Base-by-base conservation (phyloP, 2,888 invertebrate species). In the Ectemnius continuus region DNA sequence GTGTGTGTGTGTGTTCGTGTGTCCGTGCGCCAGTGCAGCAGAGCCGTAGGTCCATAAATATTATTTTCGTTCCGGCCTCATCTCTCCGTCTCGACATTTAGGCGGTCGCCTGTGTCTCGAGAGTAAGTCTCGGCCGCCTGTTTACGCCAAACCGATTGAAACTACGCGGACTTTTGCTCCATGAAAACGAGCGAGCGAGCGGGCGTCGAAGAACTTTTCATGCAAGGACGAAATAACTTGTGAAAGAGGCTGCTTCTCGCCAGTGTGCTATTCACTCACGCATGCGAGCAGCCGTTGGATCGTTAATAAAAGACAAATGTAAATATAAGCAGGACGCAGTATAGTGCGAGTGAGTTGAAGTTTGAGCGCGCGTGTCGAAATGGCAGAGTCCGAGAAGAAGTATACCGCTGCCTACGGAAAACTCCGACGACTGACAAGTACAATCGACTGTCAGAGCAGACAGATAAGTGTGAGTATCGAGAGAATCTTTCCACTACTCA, bases 391-490 rank as follows among this genome's bases (percentile, higher is more conserved):
- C 6, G 91, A 91, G 73, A 88, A 88, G 78, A 90, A 88, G 66
- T 96, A 96, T 89, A 93, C 93, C 16, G 93, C 93, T 82, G 96
- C 95, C 87, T 96, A 96, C 83, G 93, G 92, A 73, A 92, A 95
- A 85, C 89, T 95, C 78, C 91, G 94, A 79, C 92, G 95, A 80
- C 89, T 95, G 36, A 95, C 95, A 11, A 94, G 94, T 85, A 88
- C 87, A 79, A 90, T 90, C 73, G 94, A 94, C 86, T 91, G 94
- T 72, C 93, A 94, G 81, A 93, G 94, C 80, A 92, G 94, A 84
- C 94, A 94, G 91, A 93, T 94, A 75, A 94, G 94, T 84, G 95
- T 95, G 92, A 91, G 95, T 94, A 66, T 36, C 36, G 8, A 36
- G 11, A 23, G 3, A 23, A 23, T 23, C 23, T 23, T 23, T 3